Evolutionary conservation across 2,113 vertebrate species (phyloP).

Genomic region (Jacana jacana): DNA sequence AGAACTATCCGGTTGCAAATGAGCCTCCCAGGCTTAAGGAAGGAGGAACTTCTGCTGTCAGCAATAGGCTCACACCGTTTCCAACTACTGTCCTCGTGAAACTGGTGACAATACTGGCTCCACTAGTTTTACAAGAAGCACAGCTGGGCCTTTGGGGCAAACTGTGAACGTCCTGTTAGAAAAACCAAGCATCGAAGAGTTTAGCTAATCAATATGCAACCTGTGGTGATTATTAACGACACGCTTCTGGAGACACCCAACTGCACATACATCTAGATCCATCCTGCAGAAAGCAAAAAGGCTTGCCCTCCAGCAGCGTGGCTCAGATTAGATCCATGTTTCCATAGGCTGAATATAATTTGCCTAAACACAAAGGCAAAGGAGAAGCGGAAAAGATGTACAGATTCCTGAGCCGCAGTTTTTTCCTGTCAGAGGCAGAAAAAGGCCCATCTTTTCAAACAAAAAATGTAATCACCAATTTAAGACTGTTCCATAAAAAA

Average conservation of each 20-base stretch:
- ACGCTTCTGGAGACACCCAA: not conserved
- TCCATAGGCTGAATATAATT: not conserved
- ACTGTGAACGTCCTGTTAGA: not conserved
- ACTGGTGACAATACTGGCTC: not conserved
- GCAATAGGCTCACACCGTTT: not conserved
- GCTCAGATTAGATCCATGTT: not conserved
- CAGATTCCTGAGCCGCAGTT: not conserved
- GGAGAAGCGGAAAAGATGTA: not conserved
- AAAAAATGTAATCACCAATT: not conserved
- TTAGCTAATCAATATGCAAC: not conserved
- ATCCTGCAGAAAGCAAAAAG: not conserved
- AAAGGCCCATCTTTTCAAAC: not conserved
- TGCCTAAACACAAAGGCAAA: not conserved
- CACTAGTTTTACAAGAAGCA: not conserved
- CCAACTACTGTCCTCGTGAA: not conserved
- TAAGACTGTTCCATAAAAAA: not conserved
- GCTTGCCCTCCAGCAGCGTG: not conserved
- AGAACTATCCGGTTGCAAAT: not conserved
- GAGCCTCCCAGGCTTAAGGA: not conserved
- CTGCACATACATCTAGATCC: rapidly evolving
- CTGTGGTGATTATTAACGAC: not conserved
- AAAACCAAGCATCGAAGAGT: not conserved
- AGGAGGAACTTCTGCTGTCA: not conserved
- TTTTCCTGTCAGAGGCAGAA: not conserved
- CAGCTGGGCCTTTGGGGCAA: not conserved